Percentiles rank a stretch among this genome's conserved stretches.
phyloP scores from a whole-genome alignment of 2,113 vertebrate genomes.

The Bubalus kerabau region DNA sequence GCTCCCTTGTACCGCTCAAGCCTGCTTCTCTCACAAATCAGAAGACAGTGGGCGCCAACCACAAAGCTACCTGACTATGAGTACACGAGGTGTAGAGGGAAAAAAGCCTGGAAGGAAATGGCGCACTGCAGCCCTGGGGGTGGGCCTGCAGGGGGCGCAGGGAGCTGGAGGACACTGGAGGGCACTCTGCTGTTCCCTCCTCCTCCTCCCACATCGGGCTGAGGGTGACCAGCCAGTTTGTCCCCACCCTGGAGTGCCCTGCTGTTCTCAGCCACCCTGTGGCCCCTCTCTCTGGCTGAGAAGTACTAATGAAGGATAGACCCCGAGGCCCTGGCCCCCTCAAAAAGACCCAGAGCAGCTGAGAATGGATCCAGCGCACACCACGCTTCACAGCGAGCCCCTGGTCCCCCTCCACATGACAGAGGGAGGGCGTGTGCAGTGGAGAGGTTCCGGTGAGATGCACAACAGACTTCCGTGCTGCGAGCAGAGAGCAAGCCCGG shows the following conservation, averaged over 20 bases:
- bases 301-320: neutral
- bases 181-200: neutral
- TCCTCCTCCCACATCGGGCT: neutral
- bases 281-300: neutral
- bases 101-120: neutral
- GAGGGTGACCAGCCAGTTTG: neutral
- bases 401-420: fast-evolving
- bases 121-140: neutral
- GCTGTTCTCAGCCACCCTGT: neutral
- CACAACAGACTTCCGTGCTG: neutral
- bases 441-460: neutral
- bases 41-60: fast-evolving
- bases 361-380: neutral
- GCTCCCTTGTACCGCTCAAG: neutral
- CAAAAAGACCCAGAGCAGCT: neutral
- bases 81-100: neutral
- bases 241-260: neutral
- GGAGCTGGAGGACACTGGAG: neutral
- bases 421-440: fast-evolving
- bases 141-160: too few species aligned
- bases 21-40: neutral
- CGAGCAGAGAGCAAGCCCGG: fast-evolving
- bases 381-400: neutral
- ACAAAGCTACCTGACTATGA: neutral
- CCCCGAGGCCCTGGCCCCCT: neutral